Percentiles rank a stretch among this genome's conserved stretches.
Evolutionary conservation across 2,113 vertebrate species (phyloP).

Genomic region (Amblyornis subalaris): DNA sequence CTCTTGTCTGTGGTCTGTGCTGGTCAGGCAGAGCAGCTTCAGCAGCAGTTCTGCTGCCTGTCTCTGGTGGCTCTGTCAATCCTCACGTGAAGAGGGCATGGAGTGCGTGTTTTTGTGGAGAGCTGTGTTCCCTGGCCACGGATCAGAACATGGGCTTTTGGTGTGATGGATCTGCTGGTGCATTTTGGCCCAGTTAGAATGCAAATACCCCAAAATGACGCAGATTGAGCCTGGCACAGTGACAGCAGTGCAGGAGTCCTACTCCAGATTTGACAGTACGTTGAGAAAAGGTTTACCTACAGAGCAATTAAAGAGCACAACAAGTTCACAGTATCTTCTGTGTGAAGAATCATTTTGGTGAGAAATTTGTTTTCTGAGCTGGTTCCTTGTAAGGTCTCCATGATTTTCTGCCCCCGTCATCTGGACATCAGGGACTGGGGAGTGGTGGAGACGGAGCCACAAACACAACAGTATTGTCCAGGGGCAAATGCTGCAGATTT

Average conservation of each 20-base stretch:
- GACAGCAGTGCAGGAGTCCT: fast-evolving
- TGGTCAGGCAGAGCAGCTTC: not conserved
- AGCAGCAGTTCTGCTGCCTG: not conserved
- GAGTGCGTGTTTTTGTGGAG: not conserved
- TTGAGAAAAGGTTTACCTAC: not conserved
- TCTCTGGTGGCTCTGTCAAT: not conserved
- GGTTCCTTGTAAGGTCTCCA: not conserved
- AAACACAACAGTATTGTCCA: fast-evolving
- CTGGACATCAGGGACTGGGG: fast-evolving
- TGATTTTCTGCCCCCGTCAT: not conserved
- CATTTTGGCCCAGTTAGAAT: not conserved
- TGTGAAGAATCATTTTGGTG: not conserved
- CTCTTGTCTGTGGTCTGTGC: not conserved
- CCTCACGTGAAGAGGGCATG: not conserved
- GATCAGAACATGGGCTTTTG: not conserved
- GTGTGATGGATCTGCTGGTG: not conserved
- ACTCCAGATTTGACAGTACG: fast-evolving
- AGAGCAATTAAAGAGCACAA: not conserved
- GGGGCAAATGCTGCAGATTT: not conserved
- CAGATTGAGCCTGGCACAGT: not conserved
- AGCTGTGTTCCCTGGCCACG: not conserved
- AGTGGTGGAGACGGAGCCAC: not conserved
- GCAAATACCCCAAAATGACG: not conserved
- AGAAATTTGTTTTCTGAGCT: not conserved
- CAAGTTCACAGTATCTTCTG: not conserved